Percentiles rank a stretch among this genome's conserved stretches.
phyloP scores from a whole-genome alignment of 1,140 invertebrate genomes.

The Doryteuthis pealeii region DNA sequence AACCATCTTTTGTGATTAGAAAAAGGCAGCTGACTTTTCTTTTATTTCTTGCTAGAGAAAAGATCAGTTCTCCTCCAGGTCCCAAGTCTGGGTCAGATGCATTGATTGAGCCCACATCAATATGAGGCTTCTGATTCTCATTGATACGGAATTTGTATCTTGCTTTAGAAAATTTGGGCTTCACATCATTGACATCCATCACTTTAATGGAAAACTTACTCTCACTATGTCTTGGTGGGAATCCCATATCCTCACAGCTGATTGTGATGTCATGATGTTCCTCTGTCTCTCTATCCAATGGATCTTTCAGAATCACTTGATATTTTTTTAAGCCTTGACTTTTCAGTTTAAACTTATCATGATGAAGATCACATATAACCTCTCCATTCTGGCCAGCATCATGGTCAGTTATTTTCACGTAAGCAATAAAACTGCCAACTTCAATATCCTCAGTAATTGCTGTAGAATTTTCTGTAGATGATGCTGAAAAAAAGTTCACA shows the following conservation, averaged over 20 bases:
- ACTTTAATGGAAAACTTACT: constrained; percentile 22
- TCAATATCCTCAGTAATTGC: constrained; percentile 35
- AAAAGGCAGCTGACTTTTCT: constrained; percentile 20
- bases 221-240: constrained; percentile 19
- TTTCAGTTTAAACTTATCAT: constrained; percentile 33
- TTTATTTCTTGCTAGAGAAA: constrained; percentile 25
- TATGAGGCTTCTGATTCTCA: background rate
- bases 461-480: constrained; percentile 31
- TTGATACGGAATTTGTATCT: constrained; percentile 25
- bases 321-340: constrained; percentile 34
- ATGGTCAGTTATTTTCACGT: constrained; percentile 46
- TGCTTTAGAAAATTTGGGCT: constrained; percentile 14
- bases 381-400: constrained; percentile 48
- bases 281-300: constrained; percentile 40
- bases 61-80: constrained; percentile 30
- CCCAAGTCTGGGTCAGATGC: constrained; percentile 45
- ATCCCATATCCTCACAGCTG: constrained; percentile 38
- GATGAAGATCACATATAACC: constrained; percentile 40
- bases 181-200: constrained; percentile 26
- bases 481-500: constrained; percentile 35
- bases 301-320: constrained; percentile 31
- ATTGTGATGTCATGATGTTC: constrained; percentile 30
- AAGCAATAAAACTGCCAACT: constrained; percentile 43
- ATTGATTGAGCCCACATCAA: background rate
- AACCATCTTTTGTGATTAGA: constrained; percentile 21